These are phyloP conservation scores for Drosophila austrosaltans DNA, from an alignment of 2,888 invertebrate species.

Conservation along the genomic window DNA sequence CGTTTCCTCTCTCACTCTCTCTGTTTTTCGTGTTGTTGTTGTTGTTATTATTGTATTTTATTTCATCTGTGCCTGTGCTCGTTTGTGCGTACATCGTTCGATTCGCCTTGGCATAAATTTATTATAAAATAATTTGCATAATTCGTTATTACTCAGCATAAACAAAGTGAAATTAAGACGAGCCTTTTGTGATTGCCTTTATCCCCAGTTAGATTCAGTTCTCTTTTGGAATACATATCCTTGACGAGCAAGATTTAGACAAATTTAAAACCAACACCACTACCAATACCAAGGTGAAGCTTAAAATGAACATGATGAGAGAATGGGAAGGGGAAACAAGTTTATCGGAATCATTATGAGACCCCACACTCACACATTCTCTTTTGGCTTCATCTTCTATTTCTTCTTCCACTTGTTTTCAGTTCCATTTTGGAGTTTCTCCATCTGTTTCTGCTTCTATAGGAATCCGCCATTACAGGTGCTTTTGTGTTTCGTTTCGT, in stretches of 20 bases:
- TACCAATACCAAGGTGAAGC: neutral
- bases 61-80: constrained; percentile 64
- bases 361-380: constrained; percentile 3
- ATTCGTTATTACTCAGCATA: constrained; percentile 79
- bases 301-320: neutral
- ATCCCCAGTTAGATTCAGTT: constrained; percentile 29
- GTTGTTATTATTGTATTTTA: constrained; percentile 51
- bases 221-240: neutral
- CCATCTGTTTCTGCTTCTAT: neutral
- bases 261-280: neutral
- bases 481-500: neutral
- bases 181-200: constrained; percentile 48
- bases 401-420: neutral
- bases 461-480: neutral
- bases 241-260: neutral
- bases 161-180: constrained; percentile 80
- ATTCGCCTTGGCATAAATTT: constrained; percentile 74
- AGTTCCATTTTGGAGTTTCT: neutral
- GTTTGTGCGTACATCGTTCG: constrained; percentile 69
- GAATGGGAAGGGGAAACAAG: neutral
- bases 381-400: too few species aligned
- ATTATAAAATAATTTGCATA: constrained; percentile 80
- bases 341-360: constrained; percentile 7
- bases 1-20: neutral
- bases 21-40: neutral